These are phyloP conservation scores for Tetragonula clypearis DNA, from an alignment of 1,140 invertebrate genomes.

Conservation along the genomic window DNA sequence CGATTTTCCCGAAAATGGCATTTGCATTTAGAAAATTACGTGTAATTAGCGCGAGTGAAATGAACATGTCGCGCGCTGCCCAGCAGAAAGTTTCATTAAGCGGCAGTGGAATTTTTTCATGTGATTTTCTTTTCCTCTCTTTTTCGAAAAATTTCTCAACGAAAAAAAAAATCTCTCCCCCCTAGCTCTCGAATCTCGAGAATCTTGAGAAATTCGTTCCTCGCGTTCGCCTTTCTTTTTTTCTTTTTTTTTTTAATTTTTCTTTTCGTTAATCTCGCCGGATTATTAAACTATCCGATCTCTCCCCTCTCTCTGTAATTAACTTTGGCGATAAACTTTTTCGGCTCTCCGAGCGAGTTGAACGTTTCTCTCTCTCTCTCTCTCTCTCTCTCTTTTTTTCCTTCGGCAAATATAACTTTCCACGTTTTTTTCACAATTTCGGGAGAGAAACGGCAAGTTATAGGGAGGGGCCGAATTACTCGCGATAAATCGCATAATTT, in stretches of 20 bases:
- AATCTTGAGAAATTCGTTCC: not conserved
- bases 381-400: no score
- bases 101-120: not conserved
- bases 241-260: no score
- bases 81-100: conserved; percentile 15
- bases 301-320: not conserved
- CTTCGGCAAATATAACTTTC: no score
- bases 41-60: conserved; percentile 29
- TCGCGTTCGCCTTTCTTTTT: no score
- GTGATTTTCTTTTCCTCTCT: not conserved
- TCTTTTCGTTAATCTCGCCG: not conserved
- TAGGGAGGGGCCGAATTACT: no score
- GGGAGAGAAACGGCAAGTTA: no score
- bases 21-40: conserved; percentile 45
- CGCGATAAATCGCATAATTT: no score
- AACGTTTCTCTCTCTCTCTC: no score
- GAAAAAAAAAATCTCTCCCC: no score
- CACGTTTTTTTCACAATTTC: no score
- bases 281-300: not conserved
- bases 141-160: not conserved
- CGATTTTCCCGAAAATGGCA: not conserved
- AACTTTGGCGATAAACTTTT: not conserved
- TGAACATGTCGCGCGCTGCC: not conserved
- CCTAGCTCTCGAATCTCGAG: not conserved
- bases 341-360: not conserved